These are phyloP conservation scores for Acrossocheilus fasciatus DNA, from an alignment of 2,797 vertebrate species.

Conservation along the genomic window DNA sequence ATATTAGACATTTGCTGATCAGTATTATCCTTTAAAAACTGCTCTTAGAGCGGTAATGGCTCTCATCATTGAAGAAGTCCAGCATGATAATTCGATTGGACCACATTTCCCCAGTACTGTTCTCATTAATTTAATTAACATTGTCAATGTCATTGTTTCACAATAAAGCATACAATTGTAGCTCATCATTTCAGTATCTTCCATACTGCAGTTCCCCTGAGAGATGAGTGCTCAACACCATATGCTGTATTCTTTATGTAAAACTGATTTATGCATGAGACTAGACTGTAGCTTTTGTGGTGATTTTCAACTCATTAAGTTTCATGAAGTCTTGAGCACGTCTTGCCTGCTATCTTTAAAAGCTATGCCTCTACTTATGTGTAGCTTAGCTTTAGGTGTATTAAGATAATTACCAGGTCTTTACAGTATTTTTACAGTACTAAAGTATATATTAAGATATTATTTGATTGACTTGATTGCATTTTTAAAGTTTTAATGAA, in stretches of 20 bases:
- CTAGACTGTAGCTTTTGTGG: neutral
- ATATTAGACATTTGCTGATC: neutral
- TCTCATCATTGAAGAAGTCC: neutral
- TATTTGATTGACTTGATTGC: neutral
- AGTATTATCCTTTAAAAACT: neutral
- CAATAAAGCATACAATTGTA: neutral
- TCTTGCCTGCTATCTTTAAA: slow-evolving; percentile 47
- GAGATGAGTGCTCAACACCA: neutral
- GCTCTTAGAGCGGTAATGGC: neutral
- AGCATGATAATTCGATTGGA: neutral
- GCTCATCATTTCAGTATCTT: neutral
- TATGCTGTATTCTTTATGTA: neutral
- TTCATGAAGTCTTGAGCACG: slow-evolving; percentile 36
- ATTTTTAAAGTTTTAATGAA: neutral
- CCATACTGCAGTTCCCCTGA: neutral
- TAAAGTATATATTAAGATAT: no score
- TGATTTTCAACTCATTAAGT: slow-evolving; percentile 16
- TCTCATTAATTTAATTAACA: neutral
- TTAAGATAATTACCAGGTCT: slow-evolving; percentile 70
- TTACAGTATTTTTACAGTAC: neutral
- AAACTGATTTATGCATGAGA: neutral
- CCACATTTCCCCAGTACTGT: neutral
- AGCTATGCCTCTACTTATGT: slow-evolving; percentile 26
- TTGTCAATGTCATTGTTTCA: slow-evolving; percentile 1
- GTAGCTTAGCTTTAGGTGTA: slow-evolving; percentile 64